Evolutionary conservation across 2,888 invertebrate genomes (phyloP).

Genomic region (Pardosa pseudoannulata): DNA sequence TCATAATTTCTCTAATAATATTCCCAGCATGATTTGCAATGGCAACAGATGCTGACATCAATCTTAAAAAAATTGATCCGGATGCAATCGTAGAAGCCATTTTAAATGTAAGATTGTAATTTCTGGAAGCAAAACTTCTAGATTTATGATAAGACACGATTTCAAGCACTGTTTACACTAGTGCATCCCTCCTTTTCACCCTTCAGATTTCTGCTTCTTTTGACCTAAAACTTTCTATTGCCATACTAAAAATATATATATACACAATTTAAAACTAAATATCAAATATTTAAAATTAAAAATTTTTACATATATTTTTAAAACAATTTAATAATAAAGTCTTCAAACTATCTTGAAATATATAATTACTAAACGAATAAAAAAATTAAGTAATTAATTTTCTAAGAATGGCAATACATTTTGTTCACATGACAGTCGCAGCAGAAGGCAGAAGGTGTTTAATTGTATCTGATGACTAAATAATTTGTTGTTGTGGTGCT

Average conservation of each 20-base stretch:
- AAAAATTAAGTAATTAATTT: too few species aligned
- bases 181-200: background rate
- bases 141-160: background rate
- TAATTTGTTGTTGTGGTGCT: too few species aligned
- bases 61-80: constrained; percentile 63
- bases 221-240: background rate
- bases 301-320: too few species aligned
- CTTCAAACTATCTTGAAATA: too few species aligned
- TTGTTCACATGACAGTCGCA: background rate
- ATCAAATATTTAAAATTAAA: too few species aligned
- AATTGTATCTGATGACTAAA: background rate
- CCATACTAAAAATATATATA: too few species aligned
- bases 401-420: background rate
- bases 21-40: constrained; percentile 90
- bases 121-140: background rate
- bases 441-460: background rate
- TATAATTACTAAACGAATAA: too few species aligned
- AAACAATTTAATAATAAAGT: too few species aligned
- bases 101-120: background rate
- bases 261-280: too few species aligned
- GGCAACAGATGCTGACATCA: constrained; percentile 80
- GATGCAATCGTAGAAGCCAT: constrained; percentile 25
- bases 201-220: background rate
- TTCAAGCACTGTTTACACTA: background rate
- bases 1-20: constrained; percentile 94